Conservation (phyloP, 2,888 invertebrate genomes). For the Idaea dimidiata region DNA sequence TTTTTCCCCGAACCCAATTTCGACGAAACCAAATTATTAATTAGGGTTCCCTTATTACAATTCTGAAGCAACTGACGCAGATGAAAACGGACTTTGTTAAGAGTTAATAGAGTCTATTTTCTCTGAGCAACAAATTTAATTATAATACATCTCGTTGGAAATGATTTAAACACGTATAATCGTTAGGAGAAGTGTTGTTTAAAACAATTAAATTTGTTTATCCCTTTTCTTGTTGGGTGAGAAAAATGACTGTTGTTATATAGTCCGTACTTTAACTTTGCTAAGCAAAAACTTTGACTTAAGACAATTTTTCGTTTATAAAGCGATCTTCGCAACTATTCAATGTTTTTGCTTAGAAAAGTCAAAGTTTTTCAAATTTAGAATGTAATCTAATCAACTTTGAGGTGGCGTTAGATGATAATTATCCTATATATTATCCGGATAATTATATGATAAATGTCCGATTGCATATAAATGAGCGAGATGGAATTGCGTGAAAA, state of each 20-base stretch:
- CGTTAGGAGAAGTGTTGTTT: neutral
- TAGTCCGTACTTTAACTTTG: no score
- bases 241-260: neutral
- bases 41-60: neutral
- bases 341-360: no score
- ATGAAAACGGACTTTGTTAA: neutral
- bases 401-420: no score
- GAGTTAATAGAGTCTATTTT: neutral
- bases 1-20: neutral
- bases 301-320: no score
- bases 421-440: no score
- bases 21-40: neutral
- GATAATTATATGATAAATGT: no score
- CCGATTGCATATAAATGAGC: no score
- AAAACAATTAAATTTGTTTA: neutral
- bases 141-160: neutral
- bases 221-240: neutral
- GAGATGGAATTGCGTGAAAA: no score
- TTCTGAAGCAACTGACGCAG: neutral
- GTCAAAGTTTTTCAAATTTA: no score
- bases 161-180: neutral
- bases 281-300: no score
- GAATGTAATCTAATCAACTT: no score
- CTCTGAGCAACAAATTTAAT: neutral
- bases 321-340: no score